Evolutionary conservation across 2,797 vertebrate species (phyloP).

Genomic region (Poeciliopsis presidionis): DNA sequence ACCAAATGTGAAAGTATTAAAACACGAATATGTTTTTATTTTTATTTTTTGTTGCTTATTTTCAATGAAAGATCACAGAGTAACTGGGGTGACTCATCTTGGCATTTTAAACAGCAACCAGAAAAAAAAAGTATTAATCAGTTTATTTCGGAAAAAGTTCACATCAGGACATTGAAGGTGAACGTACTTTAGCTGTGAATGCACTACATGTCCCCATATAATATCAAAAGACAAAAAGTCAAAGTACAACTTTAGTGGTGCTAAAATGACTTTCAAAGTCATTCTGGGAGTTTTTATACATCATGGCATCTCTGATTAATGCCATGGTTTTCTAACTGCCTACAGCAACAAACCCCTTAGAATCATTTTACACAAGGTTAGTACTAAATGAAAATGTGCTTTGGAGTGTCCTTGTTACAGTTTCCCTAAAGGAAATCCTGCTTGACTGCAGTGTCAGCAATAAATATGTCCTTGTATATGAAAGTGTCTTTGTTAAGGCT

Average conservation of each 20-base stretch:
- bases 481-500: slow-evolving; percentile 41
- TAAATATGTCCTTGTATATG: slow-evolving; percentile 26
- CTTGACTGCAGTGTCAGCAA: slow-evolving; percentile 38
- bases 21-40: neutral
- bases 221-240: neutral
- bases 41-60: neutral
- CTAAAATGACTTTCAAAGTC: neutral
- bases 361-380: neutral
- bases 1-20: neutral
- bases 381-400: slow-evolving; percentile 11
- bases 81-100: neutral
- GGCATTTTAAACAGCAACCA: neutral
- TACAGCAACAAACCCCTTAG: neutral
- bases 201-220: neutral
- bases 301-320: neutral
- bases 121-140: neutral
- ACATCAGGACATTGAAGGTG: neutral
- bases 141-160: neutral
- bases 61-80: neutral
- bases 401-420: neutral
- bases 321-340: neutral
- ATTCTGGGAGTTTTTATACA: neutral
- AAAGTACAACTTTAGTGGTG: neutral
- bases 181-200: neutral
- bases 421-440: slow-evolving; percentile 8